These are phyloP conservation scores for Melanerpes aurifrons DNA, from an alignment of 2,113 vertebrate genomes.

Conservation along the genomic window DNA sequence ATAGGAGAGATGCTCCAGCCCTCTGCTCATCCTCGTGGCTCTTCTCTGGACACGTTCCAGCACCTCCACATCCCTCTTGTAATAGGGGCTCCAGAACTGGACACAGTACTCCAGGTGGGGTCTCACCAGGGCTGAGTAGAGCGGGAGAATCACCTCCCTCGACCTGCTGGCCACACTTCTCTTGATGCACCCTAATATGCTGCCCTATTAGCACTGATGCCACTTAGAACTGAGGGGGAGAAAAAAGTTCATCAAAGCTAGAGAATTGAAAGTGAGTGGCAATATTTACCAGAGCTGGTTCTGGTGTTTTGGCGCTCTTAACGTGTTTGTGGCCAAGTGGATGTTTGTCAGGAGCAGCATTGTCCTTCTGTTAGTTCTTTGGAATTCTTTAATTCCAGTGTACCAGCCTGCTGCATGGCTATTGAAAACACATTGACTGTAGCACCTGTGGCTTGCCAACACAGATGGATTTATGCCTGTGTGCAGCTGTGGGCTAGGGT, in stretches of 20 bases:
- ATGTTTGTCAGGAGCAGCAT: neutral
- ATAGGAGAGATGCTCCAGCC: too few species aligned
- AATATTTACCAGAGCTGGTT: neutral
- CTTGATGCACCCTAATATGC: neutral
- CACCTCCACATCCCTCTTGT: too few species aligned
- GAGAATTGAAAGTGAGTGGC: neutral
- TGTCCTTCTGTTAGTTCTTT: slow-evolving; percentile 21
- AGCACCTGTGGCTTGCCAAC: neutral
- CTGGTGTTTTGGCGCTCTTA: neutral
- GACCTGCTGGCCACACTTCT: too few species aligned
- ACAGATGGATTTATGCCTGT: neutral
- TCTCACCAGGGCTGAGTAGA: too few species aligned
- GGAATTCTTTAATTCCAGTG: neutral
- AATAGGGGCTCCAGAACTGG: too few species aligned
- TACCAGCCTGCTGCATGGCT: neutral
- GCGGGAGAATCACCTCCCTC: too few species aligned
- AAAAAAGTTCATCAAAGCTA: neutral
- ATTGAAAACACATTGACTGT: neutral
- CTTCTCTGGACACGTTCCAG: too few species aligned
- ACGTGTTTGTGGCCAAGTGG: neutral
- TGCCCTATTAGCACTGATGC: neutral
- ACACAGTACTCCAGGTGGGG: too few species aligned
- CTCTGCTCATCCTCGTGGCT: too few species aligned
- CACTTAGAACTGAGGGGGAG: neutral
- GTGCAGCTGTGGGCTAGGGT: neutral